A percentile compares a stretch with the other conserved stretches of the same genome.
These are phyloP conservation scores for Schizopygopsis pylzovi DNA, from an alignment of 2,797 vertebrate species.

Conservation along the genomic window DNA sequence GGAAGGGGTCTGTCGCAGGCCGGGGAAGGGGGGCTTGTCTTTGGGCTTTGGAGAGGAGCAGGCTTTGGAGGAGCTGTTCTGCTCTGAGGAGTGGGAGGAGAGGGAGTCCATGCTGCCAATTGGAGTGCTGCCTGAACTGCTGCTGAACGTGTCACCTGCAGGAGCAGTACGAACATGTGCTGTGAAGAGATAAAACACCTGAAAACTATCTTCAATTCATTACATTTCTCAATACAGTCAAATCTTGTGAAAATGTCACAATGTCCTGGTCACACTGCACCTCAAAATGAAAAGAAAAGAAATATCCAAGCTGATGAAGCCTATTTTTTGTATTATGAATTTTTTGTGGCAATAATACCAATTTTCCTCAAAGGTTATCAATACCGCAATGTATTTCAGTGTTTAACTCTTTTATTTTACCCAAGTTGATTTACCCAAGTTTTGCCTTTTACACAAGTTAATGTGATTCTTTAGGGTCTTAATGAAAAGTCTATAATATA, in stretches of 20 bases:
- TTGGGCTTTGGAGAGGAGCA: conserved; percentile 78
- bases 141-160: conserved; percentile 93
- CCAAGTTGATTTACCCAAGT: no score
- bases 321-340: neutral
- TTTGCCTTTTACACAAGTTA: no score
- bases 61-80: conserved; percentile 84
- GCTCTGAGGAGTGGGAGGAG: conserved; percentile 96
- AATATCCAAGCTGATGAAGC: neutral
- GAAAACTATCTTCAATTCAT: neutral
- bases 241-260: neutral
- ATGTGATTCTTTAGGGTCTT: no score
- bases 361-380: neutral
- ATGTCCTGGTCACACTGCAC: neutral
- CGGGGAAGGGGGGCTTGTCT: conserved; percentile 62
- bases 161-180: neutral
- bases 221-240: neutral
- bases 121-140: conserved; percentile 91
- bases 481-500: no score
- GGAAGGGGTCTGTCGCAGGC: conserved; percentile 75
- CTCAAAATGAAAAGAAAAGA: neutral
- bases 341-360: neutral
- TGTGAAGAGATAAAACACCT: neutral
- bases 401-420: neutral
- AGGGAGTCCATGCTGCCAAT: conserved; percentile 90
- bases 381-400: neutral